Evolutionary conservation across 1,140 invertebrate genomes (phyloP), one percentile per base, ranked within the genome.

Genomic region (Helicoverpa armigera): DNA sequence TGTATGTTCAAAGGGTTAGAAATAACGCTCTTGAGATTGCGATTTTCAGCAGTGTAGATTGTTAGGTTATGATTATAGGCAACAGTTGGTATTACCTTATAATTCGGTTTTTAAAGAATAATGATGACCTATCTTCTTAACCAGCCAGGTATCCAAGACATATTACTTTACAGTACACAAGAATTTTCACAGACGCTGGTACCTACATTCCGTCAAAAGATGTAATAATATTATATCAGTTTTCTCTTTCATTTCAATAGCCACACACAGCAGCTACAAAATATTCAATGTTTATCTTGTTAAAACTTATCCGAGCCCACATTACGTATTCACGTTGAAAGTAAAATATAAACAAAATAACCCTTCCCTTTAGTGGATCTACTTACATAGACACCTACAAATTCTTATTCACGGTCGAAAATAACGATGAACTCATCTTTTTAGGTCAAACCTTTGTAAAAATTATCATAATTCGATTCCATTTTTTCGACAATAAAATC

Each of bases 401-500:
- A 72, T 54, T 29, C 12, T 53, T 23, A 51, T 2, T 53, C 0
- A 43, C 35, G 35, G 1, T 43, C 35, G 35, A 43, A 43, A 43
- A 13, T n/a, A 18, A 72, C 18, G 69, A 53, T 72, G 50, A 72
- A 72, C 50, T 7, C 35, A 29, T 31, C 12, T 54, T 72, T 53
- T 54, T 54, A 31, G 50, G 69, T 23, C 48, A 29, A 72, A 72
- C 69, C 50, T 54, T n/a, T 11, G 13, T 14, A 3, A 11, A 73
- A 58, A 43, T 73, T 73, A 56, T 73, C 31, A 53, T 73, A 58
- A 73, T 58, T 16, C 53, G 1, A 29, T n/a, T 54, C 29, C 14
- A 35, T 56, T 58, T 58, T 56, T 58, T 16, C 31, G 54, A 13
- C 31, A 58, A 58, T 73, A 73, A 73, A 73, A 72, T 54, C 53